phyloP scores from a whole-genome alignment of 2,888 invertebrate species.

The Spatulosminthurus flaviceps region DNA sequence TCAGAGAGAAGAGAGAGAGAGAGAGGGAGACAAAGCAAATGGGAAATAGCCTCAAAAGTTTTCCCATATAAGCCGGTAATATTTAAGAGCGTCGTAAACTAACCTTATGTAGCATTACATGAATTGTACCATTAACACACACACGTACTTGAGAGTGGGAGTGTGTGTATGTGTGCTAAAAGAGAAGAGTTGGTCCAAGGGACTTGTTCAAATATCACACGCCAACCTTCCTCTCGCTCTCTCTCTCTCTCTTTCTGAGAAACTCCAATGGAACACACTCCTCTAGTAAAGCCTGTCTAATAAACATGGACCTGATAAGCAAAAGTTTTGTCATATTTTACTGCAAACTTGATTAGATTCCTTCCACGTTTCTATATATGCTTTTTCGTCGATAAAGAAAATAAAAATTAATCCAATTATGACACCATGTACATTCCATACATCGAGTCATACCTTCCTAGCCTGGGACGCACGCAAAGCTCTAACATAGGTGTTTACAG shows the following conservation, averaged over 20 bases:
- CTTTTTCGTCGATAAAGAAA: constrained; percentile 44
- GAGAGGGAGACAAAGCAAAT: background rate
- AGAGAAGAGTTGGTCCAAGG: background rate
- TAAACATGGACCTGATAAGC: constrained; percentile 46
- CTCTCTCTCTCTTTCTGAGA: background rate
- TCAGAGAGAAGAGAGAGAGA: no score
- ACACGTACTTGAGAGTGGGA: background rate
- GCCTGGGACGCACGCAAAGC: no score
- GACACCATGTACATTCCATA: constrained; percentile 30
- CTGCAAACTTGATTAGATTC: constrained; percentile 36
- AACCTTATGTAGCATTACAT: constrained; percentile 12
- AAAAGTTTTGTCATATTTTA: constrained; percentile 48
- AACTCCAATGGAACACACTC: background rate
- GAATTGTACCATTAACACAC: constrained; percentile 1
- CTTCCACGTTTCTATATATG: constrained; percentile 31
- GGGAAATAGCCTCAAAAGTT: background rate
- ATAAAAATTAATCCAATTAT: constrained; percentile 50
- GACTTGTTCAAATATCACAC: background rate
- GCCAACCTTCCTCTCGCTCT: background rate
- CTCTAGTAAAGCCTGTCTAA: constrained; percentile 31
- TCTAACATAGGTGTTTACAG: no score
- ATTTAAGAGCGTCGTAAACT: constrained; percentile 26
- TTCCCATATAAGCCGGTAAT: constrained; percentile 22
- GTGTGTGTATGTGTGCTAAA: background rate
- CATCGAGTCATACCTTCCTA: background rate